phyloP scores from a whole-genome alignment of 2,888 invertebrate species.

The Amblyjoppa fuscipennis region DNA sequence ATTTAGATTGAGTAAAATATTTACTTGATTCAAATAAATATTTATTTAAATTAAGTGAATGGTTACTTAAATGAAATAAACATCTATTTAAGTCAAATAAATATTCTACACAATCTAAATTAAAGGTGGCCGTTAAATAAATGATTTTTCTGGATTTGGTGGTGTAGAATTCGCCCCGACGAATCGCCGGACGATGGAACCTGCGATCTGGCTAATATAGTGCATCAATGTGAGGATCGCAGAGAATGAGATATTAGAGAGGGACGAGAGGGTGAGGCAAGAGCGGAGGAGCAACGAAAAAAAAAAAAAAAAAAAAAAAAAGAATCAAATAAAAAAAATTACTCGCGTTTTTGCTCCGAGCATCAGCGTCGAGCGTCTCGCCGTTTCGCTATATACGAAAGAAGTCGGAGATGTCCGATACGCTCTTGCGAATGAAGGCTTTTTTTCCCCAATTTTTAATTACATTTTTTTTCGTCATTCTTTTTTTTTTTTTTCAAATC shows the following conservation, averaged over 20 bases:
- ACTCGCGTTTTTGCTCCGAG: conserved; percentile 70
- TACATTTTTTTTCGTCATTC: background rate
- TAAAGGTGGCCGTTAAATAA: no score
- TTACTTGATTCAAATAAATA: no score
- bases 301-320: conserved; percentile 55
- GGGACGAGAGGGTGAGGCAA: conserved; percentile 1
- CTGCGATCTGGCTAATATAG: background rate
- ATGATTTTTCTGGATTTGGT: no score
- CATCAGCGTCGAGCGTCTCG: conserved; percentile 73
- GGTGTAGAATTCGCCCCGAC: no score
- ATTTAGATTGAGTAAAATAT: no score
- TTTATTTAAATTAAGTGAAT: no score
- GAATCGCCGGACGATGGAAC: background rate
- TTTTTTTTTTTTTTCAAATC: background rate
- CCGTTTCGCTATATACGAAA: conserved; percentile 62
- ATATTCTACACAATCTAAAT: no score
- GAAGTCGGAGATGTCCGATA: conserved; percentile 60
- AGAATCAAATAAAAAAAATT: conserved; percentile 18
- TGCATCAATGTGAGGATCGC: background rate
- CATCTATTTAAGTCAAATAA: no score
- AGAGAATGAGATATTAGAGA: conserved; percentile 66
- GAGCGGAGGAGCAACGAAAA: conserved; percentile 28
- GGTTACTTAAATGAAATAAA: no score
- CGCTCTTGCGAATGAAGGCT: conserved; percentile 25
- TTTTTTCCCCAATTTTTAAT: conserved; percentile 24